phyloP scores from a whole-genome alignment of 2,797 vertebrate species.

The Gadopsis marmoratus region DNA sequence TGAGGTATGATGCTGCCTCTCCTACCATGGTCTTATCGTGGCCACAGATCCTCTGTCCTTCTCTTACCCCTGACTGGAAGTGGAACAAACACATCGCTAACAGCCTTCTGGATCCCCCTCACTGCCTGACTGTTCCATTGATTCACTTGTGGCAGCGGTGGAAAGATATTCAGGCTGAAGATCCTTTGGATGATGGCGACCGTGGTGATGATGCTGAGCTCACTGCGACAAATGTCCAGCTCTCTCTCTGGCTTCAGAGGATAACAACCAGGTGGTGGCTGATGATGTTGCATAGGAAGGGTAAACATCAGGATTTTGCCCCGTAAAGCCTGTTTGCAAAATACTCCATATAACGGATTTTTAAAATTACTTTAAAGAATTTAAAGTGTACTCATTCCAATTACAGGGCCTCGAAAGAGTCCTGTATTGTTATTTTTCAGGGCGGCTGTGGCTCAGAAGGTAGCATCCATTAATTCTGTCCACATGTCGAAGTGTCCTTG shows the following conservation, averaged over 20 bases:
- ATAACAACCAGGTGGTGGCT: constrained; percentile 19
- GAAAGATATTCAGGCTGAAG: constrained; percentile 39
- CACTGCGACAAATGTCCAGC: not conserved
- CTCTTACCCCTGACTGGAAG: constrained; percentile 34
- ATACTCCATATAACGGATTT: not conserved
- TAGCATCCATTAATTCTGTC: too few relatives aligned
- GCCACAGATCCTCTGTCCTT: constrained; percentile 43
- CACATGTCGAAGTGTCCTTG: too few relatives aligned
- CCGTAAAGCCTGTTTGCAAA: not conserved
- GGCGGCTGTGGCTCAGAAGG: too few relatives aligned
- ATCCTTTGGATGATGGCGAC: constrained; percentile 25
- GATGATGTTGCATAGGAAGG: not conserved
- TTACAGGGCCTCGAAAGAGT: too few relatives aligned
- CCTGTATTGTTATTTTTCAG: too few relatives aligned
- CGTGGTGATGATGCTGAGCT: constrained; percentile 17
- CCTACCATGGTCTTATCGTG: constrained; percentile 44
- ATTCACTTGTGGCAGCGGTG: constrained; percentile 37
- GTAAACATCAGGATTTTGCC: constrained; percentile 9
- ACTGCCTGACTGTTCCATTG: constrained; percentile 22
- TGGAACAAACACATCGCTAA: constrained; percentile 35
- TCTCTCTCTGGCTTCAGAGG: constrained; percentile 5
- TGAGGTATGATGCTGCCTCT: constrained; percentile 41
- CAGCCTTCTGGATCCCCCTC: constrained; percentile 33
- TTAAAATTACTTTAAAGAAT: too few relatives aligned
- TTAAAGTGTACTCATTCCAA: too few relatives aligned